Evolutionary conservation across 2,797 vertebrate genomes (phyloP).

Genomic region (Furcifer pardalis): DNA sequence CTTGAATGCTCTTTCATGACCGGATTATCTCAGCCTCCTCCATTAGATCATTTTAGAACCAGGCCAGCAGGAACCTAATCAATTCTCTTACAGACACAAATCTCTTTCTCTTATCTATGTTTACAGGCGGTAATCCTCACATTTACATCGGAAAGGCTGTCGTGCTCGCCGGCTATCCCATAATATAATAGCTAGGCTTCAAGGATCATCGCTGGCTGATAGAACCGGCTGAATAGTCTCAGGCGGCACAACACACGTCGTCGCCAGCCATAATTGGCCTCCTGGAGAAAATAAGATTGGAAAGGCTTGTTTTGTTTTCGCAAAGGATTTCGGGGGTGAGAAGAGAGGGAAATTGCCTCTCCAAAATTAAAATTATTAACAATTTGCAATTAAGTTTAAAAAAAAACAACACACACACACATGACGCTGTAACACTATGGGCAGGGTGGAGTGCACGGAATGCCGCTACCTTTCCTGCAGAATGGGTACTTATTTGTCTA

Average conservation of each 20-base stretch:
- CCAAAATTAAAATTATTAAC: too few species aligned
- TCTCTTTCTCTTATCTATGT: constrained; percentile 30
- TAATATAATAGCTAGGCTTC: neutral
- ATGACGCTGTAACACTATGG: too few species aligned
- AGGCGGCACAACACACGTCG: neutral
- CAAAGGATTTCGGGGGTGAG: too few species aligned
- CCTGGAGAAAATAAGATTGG: neutral
- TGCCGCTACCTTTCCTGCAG: too few species aligned
- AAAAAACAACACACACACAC: too few species aligned
- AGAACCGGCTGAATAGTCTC: neutral
- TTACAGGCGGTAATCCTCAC: constrained; percentile 32
- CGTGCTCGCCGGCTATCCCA: neutral
- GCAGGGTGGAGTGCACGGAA: too few species aligned
- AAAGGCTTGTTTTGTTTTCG: neutral
- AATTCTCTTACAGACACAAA: constrained; percentile 13
- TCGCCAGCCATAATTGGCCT: neutral
- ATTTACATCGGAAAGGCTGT: constrained; percentile 22
- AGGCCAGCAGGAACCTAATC: neutral
- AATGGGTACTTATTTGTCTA: too few species aligned
- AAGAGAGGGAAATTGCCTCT: too few species aligned
- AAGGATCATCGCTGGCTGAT: neutral
- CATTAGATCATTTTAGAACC: neutral
- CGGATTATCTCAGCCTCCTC: neutral
- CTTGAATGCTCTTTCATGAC: neutral
- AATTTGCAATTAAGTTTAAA: too few species aligned